Evolutionary conservation across 1,140 invertebrate genomes (phyloP), one percentile per base, ranked within the genome.

Genomic region (Charaxes varanes): DNA sequence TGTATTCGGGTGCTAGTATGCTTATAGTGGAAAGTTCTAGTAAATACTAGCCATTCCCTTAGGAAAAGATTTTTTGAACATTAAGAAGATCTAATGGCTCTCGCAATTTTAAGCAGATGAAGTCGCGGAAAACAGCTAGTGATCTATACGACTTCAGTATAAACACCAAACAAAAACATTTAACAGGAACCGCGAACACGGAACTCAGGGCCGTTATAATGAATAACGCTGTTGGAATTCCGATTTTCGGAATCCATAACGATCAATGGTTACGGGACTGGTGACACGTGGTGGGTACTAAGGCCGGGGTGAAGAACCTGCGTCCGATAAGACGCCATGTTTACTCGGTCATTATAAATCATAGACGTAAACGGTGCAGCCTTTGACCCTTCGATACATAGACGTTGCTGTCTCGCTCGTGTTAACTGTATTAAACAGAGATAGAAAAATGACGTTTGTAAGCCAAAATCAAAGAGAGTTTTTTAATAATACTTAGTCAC

Each of bases 271-370:
- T 30, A 18, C 17, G 24, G 24, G 24, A 33, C 36, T 22, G 30
- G 46, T 41, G 41, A 53, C 55, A 51, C 52, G 52, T 45, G 48
- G 50, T 37, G 46, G 44, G 38, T 47, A 36, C 49, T 35, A 18
- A 41, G 41, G 34, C 42, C 57, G 57, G 61, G 70, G 70, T 74
- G 68, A 74, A 73, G 68, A 74, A 72, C 68, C 65, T 62, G 33
- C 57, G 49, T 56, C 34, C 56, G 73, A 78, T 78, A 78, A 72
- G 54, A 50, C 43, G 49, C 52, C 47, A 52, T 66, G 54, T 63
- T 66, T 53, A 56, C 60, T 67, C 43, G 52, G 62, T 62, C 59
- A 66, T 68, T 69, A 71, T 77, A 71, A 77, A 72, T 70, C 68
- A 72, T 59, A 63, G 54, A 70, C 54, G 45, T 59, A 62, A 50